Base-by-base conservation (phyloP, 2,888 invertebrate genomes). In the Pandemis cinnamomeana region DNA sequence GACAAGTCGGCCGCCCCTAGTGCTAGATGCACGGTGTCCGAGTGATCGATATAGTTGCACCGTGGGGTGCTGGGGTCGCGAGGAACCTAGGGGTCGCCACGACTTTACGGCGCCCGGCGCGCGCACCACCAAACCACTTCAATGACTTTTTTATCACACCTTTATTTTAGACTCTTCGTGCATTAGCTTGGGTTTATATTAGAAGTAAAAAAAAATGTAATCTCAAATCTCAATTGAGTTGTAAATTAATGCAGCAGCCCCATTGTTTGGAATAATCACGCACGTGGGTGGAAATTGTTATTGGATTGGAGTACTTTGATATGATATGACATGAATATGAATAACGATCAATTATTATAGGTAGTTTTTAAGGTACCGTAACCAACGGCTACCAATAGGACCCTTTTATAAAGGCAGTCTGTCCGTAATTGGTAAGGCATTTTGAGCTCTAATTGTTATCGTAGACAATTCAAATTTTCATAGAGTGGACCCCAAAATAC, bases 61-160 rank as follows among this genome's bases (percentile, higher is more conserved):
- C 44, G 69, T 53, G 48, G 64, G 68, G 68, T n/a, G 58, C 27
- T 58, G 20, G 41, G 44, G 63, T 55, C 53, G 67, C n/a, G 58
- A 42, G 36, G 41, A 42, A 44, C 51, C 48, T 6, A 64, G 66
- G 73, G 73, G 70, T 69, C 60, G 36, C 63, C 77, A 78, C 86
- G 87, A 79, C 85, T 75, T 79, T 77, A 51, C 80, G 89, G 87
- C 88, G 87, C 87, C 87, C 86, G 84, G 79, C 86, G 84, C 86
- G 84, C 87, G 84, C 86, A 83, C 80, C 63, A 51, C n/a, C 63
- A 20, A 13, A 58, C 66, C 42, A 48, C 20, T 63, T 41, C 20
- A 63, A 42, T 44, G 15, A 44, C 20, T 20, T 46, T 20, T 63
- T 63, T 44, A 62, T 3, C 20, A 20, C 63, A 58, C 15, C 55